Evolutionary conservation across 2,113 vertebrate genomes (phyloP).

Genomic region (Cavia aperea): DNA sequence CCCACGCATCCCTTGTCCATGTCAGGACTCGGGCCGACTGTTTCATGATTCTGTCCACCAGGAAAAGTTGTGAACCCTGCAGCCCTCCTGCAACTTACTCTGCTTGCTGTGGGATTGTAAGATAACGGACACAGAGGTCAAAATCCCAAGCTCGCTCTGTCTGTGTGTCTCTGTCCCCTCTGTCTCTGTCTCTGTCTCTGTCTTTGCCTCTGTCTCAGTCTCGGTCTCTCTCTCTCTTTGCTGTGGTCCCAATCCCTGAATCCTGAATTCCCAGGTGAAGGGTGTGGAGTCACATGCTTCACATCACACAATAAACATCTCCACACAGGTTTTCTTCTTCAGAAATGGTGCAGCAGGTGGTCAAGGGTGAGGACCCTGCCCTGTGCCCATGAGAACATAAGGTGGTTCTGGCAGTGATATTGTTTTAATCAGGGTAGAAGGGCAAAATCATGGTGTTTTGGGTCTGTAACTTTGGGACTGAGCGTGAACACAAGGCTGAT

Average conservation of each 20-base stretch:
- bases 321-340: not conserved
- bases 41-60: not conserved
- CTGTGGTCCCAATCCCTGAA: not conserved
- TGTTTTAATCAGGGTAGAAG: not conserved
- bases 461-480: not conserved
- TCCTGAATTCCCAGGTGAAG: not conserved
- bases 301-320: too few relatives aligned
- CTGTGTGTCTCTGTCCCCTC: not conserved
- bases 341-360: not conserved
- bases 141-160: not conserved
- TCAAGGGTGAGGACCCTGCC: not conserved
- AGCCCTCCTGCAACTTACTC: not conserved
- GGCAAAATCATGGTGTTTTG: not conserved
- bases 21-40: not conserved
- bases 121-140: not conserved
- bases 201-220: too few relatives aligned
- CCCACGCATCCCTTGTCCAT: too few relatives aligned
- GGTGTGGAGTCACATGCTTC: not conserved
- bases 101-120: not conserved
- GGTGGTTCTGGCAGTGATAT: accelerated
- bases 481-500: not conserved
- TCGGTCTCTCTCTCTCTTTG: not conserved
- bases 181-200: too few relatives aligned
- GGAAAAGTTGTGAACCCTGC: not conserved
- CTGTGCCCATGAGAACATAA: not conserved